Conservation (phyloP, 2,797 vertebrate genomes). For the Jordanella pulchra region DNA sequence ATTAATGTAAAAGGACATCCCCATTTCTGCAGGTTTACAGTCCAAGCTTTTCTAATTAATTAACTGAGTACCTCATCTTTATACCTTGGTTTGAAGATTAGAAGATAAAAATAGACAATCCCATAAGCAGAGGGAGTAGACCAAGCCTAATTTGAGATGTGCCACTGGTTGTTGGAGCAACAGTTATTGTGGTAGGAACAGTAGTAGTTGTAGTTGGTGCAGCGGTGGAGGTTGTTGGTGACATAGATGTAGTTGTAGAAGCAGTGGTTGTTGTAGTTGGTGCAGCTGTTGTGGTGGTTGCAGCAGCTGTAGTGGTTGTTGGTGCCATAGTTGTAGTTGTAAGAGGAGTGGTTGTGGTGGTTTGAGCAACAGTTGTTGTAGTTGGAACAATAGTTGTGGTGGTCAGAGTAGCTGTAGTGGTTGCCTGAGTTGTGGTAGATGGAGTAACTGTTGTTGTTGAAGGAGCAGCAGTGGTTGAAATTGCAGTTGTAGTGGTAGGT, state of each 20-base stretch:
- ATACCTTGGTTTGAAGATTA: too few relatives aligned
- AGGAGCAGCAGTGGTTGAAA: not conserved
- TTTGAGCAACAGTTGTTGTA: not conserved
- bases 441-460: not conserved
- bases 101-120: not conserved
- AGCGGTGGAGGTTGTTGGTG: not conserved
- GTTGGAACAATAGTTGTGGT: not conserved
- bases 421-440: too few relatives aligned
- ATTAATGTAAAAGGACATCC: too few relatives aligned
- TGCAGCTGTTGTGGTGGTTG: not conserved
- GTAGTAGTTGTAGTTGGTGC: not conserved
- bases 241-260: not conserved
- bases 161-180: not conserved
- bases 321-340: not conserved
- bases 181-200: not conserved
- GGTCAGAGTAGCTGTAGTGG: not conserved
- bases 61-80: too few relatives aligned
- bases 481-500: not conserved
- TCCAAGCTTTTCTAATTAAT: fast-evolving
- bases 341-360: not conserved
- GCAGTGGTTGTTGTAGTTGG: not conserved
- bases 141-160: not conserved
- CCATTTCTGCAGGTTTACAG: not conserved
- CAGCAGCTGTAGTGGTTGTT: not conserved
- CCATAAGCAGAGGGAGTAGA: not conserved